Evolutionary conservation across 2,797 vertebrate species (phyloP).

Genomic region (Darevskia mixta): DNA sequence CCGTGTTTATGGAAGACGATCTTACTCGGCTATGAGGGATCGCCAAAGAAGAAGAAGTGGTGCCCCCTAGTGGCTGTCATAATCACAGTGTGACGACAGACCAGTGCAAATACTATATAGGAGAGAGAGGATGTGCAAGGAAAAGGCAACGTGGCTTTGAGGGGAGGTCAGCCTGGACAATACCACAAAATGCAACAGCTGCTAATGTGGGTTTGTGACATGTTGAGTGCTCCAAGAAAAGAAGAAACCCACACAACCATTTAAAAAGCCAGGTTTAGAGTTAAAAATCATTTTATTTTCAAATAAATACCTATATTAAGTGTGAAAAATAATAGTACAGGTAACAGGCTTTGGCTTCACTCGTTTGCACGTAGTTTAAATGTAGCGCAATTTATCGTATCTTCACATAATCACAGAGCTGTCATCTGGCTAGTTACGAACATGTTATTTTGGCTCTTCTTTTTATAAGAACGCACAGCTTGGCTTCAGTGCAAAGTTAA

Average conservation of each 20-base stretch:
- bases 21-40: too few relatives aligned
- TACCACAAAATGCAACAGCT: too few relatives aligned
- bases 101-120: too few relatives aligned
- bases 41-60: too few relatives aligned
- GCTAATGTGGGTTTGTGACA: accelerated
- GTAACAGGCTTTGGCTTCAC: background rate
- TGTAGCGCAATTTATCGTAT: background rate
- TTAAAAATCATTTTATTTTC: slow-evolving; percentile 47
- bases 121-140: too few relatives aligned
- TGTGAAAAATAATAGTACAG: background rate
- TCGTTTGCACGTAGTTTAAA: slow-evolving; percentile 1
- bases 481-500: background rate
- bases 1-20: too few relatives aligned
- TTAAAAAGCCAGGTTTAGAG: background rate
- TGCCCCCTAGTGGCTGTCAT: too few relatives aligned
- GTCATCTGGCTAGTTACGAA: background rate
- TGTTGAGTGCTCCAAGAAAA: background rate
- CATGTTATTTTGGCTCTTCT: too few relatives aligned
- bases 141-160: too few relatives aligned
- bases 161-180: too few relatives aligned
- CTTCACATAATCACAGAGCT: background rate
- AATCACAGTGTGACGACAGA: too few relatives aligned
- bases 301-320: slow-evolving; percentile 39
- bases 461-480: too few relatives aligned
- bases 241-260: background rate